These are phyloP conservation scores for Cosmia trapezina DNA, from an alignment of 2,888 invertebrate genomes.

Conservation along the genomic window DNA sequence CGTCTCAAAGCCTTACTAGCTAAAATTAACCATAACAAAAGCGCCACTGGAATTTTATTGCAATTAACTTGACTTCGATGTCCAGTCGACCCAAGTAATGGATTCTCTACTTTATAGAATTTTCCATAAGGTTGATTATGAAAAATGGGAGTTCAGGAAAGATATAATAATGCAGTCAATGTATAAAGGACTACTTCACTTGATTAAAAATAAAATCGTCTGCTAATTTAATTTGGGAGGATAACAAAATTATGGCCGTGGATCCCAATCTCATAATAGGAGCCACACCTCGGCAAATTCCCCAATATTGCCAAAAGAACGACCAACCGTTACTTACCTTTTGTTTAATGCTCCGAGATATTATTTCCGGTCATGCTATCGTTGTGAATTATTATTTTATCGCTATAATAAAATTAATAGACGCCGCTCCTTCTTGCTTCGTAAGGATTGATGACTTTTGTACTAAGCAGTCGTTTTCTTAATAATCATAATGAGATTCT, in stretches of 20 bases:
- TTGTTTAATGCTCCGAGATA: conserved; percentile 83
- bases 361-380: conserved; percentile 88
- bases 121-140: conserved; percentile 11
- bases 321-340: conserved; percentile 83
- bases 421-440: conserved; percentile 58
- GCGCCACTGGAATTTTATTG: conserved; percentile 54
- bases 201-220: conserved; percentile 82
- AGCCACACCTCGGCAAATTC: conserved; percentile 84
- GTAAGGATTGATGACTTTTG: conserved; percentile 62
- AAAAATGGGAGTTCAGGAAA: neutral
- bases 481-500: conserved; percentile 56
- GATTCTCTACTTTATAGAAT: conserved; percentile 26
- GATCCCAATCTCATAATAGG: conserved; percentile 73
- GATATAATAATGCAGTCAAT: conserved; percentile 41
- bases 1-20: conserved; percentile 28
- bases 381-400: conserved; percentile 85
- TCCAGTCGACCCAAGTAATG: conserved; percentile 6
- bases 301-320: conserved; percentile 84
- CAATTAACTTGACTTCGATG: conserved; percentile 50
- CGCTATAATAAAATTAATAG: conserved; percentile 81
- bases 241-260: conserved; percentile 79
- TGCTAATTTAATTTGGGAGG: conserved; percentile 77
- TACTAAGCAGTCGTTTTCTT: conserved; percentile 54
- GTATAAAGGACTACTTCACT: conserved; percentile 68
- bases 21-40: conserved; percentile 58